Evolutionary conservation across 1,140 invertebrate genomes (phyloP).

Genomic region (Araneus ventricosus): DNA sequence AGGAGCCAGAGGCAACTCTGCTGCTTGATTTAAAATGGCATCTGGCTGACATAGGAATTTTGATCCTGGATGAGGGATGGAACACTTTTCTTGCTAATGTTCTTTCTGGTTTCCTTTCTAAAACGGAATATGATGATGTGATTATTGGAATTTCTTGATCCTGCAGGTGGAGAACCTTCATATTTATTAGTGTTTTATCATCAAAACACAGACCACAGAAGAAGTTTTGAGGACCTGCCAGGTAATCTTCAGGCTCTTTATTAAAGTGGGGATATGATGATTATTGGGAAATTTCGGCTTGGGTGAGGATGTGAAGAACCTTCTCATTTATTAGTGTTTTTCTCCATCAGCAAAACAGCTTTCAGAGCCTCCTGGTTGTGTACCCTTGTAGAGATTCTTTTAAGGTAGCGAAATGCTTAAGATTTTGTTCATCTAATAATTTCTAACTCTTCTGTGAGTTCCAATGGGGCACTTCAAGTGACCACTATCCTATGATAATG

Average conservation of each 20-base stretch:
- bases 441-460: conserved; percentile 35
- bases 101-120: neutral
- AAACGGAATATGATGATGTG: neutral
- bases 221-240: conserved; percentile 6
- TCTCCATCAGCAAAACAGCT: conserved; percentile 34
- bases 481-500: conserved; percentile 60
- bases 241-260: neutral
- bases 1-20: neutral
- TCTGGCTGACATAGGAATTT: neutral
- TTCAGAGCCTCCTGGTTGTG: conserved; percentile 43
- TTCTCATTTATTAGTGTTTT: conserved; percentile 40
- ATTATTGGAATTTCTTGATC: neutral
- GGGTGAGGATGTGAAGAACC: conserved; percentile 27
- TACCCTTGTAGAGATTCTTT: neutral
- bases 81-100: neutral
- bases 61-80: neutral
- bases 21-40: neutral
- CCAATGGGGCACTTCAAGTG: conserved; percentile 68
- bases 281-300: neutral
- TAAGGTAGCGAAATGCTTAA: neutral
- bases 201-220: conserved; percentile 15
- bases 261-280: neutral
- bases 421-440: neutral
- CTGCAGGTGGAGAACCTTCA: neutral
- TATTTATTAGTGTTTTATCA: neutral